A percentile compares a stretch with the other conserved stretches of the same genome.
Conservation (phyloP, 1,140 invertebrate species). For the Hycleus cichorii region DNA sequence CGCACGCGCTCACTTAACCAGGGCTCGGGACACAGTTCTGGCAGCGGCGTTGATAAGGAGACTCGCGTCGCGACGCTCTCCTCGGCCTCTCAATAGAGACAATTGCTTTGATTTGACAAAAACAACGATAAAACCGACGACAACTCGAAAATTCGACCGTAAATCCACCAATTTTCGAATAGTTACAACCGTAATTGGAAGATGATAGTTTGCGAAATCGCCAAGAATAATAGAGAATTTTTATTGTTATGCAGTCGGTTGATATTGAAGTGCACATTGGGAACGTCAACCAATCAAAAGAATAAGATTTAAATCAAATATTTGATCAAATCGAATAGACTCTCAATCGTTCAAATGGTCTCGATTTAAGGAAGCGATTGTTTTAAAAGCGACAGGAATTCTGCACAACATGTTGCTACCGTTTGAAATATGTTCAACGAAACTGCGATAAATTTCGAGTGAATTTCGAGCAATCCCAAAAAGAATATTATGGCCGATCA, state of each 20-base stretch:
- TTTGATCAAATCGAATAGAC: no score
- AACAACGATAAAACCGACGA: conserved; percentile 39
- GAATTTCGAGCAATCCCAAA: not conserved
- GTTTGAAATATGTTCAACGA: no score
- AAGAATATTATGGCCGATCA: conserved; percentile 24
- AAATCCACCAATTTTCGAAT: no score
- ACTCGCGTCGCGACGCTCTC: conserved; percentile 22
- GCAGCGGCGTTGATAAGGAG: conserved; percentile 18
- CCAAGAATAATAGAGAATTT: no score
- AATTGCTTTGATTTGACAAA: conserved; percentile 11
- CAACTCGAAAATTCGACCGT: conserved; percentile 43
- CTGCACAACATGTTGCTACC: not conserved
- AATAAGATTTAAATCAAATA: no score
- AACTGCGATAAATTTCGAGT: not conserved
- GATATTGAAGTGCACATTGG: no score
- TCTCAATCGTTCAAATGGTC: no score
- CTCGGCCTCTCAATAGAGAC: not conserved
- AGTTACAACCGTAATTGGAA: no score
- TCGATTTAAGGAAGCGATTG: no score
- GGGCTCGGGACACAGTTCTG: conserved; percentile 23
- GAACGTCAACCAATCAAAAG: no score
- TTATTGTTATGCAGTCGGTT: no score
- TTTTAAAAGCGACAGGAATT: not conserved
- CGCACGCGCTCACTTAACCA: conserved; percentile 23
- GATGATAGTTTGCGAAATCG: no score